Evolutionary conservation across 2,797 vertebrate species (phyloP), one percentile per base, ranked within the genome.

Genomic region (Heliangelus exortis): DNA sequence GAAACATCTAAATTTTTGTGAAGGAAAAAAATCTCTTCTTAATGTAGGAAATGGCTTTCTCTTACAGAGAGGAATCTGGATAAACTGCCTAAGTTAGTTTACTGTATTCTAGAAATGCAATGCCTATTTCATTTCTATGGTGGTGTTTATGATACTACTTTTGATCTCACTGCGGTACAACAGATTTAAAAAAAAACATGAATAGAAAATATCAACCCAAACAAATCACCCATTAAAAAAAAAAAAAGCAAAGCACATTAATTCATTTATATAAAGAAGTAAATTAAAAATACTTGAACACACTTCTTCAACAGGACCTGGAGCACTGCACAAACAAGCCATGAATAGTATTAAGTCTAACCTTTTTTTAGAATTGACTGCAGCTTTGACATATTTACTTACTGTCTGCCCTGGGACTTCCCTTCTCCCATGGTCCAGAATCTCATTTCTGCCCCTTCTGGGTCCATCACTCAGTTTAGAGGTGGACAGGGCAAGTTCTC

Each of bases 191-290:
- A 74, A 41, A 9, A 39, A 3, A 48, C 10, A 59, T 36, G 31
- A 31, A 47, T 15, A 15, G 34, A 48, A 81, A 29, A 65, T 58
- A 48, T 48, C 47, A 48, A 48, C 21, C 45, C 1, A 39, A 43
- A 81, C 21, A 76, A 65, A 62, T 55, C 23, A 31, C 3, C 12
- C 19, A 50, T 83, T 77, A 85, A 89, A 77, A 36, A 23, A 36
- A 36, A 36, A 36, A 23, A 84, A 48, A 88, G 19, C 4, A 68
- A 87, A 94, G 4, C 23, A 68, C 29, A 41, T 73, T 83, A 72
- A 85, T 90, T 95, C 47, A 71, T 68, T 88, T 91, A 31, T 4
- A 71, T 34, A 10, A 21, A 31, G 19, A 92, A 84, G 36, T 71
- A 62, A 74, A 9, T 72, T 89, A 34, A 79, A 89, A 86, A 71